Conservation (phyloP, 2,888 invertebrate genomes). For the Amitus sp. region DNA sequence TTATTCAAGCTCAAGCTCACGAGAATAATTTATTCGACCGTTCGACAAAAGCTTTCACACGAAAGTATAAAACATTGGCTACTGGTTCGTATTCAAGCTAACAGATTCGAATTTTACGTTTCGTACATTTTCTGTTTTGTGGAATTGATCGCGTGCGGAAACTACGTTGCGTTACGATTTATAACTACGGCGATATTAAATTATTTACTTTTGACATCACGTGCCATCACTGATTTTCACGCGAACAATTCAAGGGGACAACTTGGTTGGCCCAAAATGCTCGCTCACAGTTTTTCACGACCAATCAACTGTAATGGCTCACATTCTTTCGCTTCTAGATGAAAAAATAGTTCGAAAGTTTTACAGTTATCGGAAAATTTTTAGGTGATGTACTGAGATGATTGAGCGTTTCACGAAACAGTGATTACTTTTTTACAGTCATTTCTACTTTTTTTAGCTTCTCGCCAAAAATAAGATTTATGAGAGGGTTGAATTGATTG, state of each 20-base stretch:
- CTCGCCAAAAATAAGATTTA: too few relatives aligned
- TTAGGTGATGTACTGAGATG: too few relatives aligned
- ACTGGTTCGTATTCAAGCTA: conserved; percentile 22
- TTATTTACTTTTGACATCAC: conserved; percentile 3
- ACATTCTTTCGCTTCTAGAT: too few relatives aligned
- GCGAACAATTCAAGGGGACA: not conserved
- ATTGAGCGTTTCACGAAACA: too few relatives aligned
- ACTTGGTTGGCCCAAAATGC: not conserved
- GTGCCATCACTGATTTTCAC: not conserved
- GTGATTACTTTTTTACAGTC: too few relatives aligned
- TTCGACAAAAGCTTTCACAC: conserved; percentile 23
- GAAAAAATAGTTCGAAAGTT: too few relatives aligned
- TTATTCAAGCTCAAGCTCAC: too few relatives aligned
- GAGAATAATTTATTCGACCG: conserved; percentile 14
- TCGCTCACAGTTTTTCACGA: too few relatives aligned
- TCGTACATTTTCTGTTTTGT: conserved; percentile 18
- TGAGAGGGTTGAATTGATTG: too few relatives aligned
- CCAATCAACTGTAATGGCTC: too few relatives aligned
- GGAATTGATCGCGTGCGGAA: conserved; percentile 24
- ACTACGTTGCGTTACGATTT: conserved; percentile 4
- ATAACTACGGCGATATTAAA: not conserved
- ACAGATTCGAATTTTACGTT: conserved; percentile 30
- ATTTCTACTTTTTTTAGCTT: too few relatives aligned
- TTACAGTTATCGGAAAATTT: too few relatives aligned
- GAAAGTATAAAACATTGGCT: conserved; percentile 31